phyloP scores from a whole-genome alignment of 2,888 invertebrate species.

The Troides helena region DNA sequence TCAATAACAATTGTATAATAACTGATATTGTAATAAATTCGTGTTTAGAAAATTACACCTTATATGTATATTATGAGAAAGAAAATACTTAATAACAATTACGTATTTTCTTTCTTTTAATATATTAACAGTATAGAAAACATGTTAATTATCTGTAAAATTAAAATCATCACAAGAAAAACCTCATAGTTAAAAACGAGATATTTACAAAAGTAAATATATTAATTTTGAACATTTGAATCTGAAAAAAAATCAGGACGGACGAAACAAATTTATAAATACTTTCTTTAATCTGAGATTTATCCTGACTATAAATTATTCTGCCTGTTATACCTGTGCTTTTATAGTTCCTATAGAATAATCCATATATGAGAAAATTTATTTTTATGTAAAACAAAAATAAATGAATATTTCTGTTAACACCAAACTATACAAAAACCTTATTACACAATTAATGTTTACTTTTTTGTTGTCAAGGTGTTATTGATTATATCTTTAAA shows the following conservation, averaged over 20 bases:
- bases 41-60: too few relatives aligned
- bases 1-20: too few relatives aligned
- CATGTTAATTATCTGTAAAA: not conserved
- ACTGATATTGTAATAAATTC: too few relatives aligned
- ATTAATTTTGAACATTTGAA: not conserved
- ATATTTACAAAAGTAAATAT: not conserved
- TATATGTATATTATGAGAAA: not conserved
- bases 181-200: too few relatives aligned
- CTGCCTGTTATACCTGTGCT: not conserved
- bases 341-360: not conserved
- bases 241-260: not conserved
- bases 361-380: not conserved
- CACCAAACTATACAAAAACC: not conserved
- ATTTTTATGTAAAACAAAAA: not conserved
- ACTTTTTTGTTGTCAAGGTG: constrained; percentile 42
- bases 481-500: constrained; percentile 42
- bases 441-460: constrained; percentile 20
- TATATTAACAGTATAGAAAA: not conserved
- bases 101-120: too few relatives aligned
- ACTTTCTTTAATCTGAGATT: too few relatives aligned
- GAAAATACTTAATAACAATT: too few relatives aligned
- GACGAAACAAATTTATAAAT: not conserved
- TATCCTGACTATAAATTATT: not conserved
- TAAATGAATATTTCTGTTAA: not conserved
- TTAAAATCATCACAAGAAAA: not conserved